A percentile compares a stretch with the other conserved stretches of the same genome.
Evolutionary conservation across 2,797 vertebrate genomes (phyloP).

Genomic region (Simalia tracyae): DNA sequence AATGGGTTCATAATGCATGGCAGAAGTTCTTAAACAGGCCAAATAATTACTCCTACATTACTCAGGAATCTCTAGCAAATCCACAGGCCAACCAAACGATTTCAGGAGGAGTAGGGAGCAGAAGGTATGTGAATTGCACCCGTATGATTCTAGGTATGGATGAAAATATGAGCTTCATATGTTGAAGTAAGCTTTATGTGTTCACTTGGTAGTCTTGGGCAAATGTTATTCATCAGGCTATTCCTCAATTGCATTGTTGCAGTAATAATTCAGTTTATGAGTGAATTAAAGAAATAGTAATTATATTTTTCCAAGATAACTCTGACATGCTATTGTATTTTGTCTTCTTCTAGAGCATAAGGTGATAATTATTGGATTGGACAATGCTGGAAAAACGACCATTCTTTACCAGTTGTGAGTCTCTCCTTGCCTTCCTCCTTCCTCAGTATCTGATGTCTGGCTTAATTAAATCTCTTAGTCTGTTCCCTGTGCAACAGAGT

Average conservation of each 20-base stretch:
- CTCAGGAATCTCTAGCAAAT: not conserved
- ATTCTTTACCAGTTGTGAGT: constrained; percentile 88
- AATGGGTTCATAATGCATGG: not conserved
- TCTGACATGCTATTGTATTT: not conserved
- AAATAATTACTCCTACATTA: not conserved
- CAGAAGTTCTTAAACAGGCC: not conserved
- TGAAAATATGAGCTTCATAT: not conserved
- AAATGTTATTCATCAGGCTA: not conserved
- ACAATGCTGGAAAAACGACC: constrained; percentile 87
- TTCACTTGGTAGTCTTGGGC: not conserved
- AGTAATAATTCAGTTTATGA: not conserved
- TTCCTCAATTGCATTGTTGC: not conserved
- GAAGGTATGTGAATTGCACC: not conserved
- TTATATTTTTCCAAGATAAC: not conserved
- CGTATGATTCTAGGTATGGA: too few species aligned
- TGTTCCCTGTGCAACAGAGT: not conserved
- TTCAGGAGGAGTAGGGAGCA: not conserved
- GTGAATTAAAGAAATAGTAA: not conserved
- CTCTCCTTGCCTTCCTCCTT: not conserved
- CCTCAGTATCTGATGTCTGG: not conserved
- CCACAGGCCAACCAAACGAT: not conserved
- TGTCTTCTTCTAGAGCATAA: constrained; percentile 79
- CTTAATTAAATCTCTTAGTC: not conserved
- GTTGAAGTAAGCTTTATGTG: too few species aligned
- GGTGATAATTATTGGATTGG: constrained; percentile 85